Evolutionary conservation across 2,888 invertebrate genomes (phyloP), one percentile per base, ranked within the genome.

Genomic region (Limnephilus lunatus): DNA sequence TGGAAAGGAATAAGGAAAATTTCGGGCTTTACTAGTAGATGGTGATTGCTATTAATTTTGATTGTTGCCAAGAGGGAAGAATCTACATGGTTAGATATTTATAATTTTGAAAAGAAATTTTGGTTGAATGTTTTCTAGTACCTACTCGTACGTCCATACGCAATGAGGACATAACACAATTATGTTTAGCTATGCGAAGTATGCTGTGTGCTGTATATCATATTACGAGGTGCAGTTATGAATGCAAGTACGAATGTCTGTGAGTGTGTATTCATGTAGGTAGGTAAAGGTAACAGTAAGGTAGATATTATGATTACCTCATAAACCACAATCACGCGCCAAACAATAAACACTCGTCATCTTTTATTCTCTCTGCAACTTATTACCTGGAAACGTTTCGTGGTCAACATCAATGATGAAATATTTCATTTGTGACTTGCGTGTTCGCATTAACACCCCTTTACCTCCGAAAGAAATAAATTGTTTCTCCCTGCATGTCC

Each of bases 291-390:
- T 85, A 85, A 83, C 83, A 32, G 83, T 83, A 83, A 31, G 31
- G 83, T 32, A 32, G 81, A n/a, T 81, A 91, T 91, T 44, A 81
- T 53, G 88, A 88, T 83, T 91, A 91, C 80, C 91, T 88, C 91
- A 91, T 91, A 91, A 91, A 91, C 91, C 91, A 91, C 91, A 91
- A 91, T 91, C 91, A 91, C 88, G 91, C 85, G 68, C 89, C 89
- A 91, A 91, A 91, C 91, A 91, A 91, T 91, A 88, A 53, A 68
- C 89, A 88, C 91, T 68, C 91, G 91, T 91, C 91, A 91, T 85
- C 91, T 80, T 89, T 89, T 48, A 91, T 91, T 89, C 91, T 89
- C 85, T 31, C 48, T 39, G 44, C 89, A 89, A 88, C 88, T 88
- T 89, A 91, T 90, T 90, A 90, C 90, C 32, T 85, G 90, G 39